These are phyloP conservation scores for Cepaea nemoralis DNA, from an alignment of 1,140 invertebrate species.

Conservation along the genomic window DNA sequence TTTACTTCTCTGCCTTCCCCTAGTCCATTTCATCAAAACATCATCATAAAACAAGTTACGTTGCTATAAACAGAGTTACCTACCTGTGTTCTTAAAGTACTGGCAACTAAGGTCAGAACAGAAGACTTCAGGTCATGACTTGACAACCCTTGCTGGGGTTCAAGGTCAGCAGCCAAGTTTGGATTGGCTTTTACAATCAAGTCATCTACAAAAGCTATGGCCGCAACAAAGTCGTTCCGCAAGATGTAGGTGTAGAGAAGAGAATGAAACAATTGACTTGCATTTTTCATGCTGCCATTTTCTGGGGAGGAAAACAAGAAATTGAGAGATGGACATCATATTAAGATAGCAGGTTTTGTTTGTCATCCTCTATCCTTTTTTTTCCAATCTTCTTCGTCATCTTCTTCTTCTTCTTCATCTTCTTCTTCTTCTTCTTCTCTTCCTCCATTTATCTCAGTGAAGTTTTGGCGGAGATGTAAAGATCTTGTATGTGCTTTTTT, in stretches of 20 bases:
- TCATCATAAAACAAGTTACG: no score
- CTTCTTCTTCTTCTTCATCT: no score
- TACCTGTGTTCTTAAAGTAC: conserved; percentile 59
- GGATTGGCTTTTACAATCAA: conserved; percentile 59
- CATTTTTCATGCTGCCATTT: conserved; percentile 40
- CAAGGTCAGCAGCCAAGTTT: conserved; percentile 45
- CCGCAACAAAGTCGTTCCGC: conserved; percentile 57
- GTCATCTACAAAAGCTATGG: conserved; percentile 64
- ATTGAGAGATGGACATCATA: no score
- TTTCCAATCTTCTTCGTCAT: no score
- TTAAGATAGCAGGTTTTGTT: no score
- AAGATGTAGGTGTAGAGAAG: conserved; percentile 67
- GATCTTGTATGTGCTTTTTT: no score
- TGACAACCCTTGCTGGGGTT: conserved; percentile 45
- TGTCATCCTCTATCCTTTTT: no score
- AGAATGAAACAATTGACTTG: conserved; percentile 59
- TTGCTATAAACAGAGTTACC: background rate
- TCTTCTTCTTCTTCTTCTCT: no score
- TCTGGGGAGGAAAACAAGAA: conserved; percentile 40
- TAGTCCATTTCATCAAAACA: no score
- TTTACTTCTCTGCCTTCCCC: no score
- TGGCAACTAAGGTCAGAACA: conserved; percentile 61
- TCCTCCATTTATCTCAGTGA: no score
- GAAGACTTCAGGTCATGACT: conserved; percentile 48
- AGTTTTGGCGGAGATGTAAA: no score